These are phyloP conservation scores for Ataeniobius toweri DNA, from an alignment of 2,797 vertebrate species.

Conservation along the genomic window DNA sequence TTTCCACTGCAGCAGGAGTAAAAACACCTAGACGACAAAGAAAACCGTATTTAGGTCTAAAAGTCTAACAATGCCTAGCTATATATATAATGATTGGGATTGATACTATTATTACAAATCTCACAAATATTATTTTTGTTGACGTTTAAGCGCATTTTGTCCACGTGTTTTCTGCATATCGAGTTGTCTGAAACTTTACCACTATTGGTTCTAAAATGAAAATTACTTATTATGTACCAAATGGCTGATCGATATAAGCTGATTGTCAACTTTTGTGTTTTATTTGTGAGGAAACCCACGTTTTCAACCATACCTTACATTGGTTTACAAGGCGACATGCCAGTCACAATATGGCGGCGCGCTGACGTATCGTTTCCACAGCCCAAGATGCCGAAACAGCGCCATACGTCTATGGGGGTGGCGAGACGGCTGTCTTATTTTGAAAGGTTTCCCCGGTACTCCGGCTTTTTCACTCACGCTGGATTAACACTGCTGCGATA, in stretches of 20 bases:
- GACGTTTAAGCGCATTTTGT: not conserved
- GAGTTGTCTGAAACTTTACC: not conserved
- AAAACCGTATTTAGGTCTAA: too few species aligned
- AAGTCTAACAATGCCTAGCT: too few species aligned
- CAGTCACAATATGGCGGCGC: not conserved
- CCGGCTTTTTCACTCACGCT: not conserved
- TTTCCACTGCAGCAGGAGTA: too few species aligned
- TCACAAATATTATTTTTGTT: not conserved
- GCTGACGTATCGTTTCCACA: not conserved
- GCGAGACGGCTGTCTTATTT: slow-evolving; percentile 36
- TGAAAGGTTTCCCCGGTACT: slow-evolving; percentile 47
- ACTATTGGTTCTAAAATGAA: not conserved
- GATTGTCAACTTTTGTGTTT: not conserved
- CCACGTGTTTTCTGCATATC: not conserved
- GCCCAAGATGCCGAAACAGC: not conserved
- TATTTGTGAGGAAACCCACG: too few species aligned
- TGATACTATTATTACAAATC: not conserved
- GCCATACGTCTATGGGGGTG: not conserved
- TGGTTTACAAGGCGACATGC: not conserved
- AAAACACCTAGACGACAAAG: too few species aligned
- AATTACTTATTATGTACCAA: not conserved
- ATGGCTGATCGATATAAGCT: not conserved
- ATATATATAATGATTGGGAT: too few species aligned
- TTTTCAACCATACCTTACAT: not conserved
- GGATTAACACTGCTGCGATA: slow-evolving; percentile 60